A percentile compares a stretch with the other conserved stretches of the same genome.
These are phyloP conservation scores for Lingula anatina DNA, from an alignment of 2,888 invertebrate genomes.

Conservation along the genomic window DNA sequence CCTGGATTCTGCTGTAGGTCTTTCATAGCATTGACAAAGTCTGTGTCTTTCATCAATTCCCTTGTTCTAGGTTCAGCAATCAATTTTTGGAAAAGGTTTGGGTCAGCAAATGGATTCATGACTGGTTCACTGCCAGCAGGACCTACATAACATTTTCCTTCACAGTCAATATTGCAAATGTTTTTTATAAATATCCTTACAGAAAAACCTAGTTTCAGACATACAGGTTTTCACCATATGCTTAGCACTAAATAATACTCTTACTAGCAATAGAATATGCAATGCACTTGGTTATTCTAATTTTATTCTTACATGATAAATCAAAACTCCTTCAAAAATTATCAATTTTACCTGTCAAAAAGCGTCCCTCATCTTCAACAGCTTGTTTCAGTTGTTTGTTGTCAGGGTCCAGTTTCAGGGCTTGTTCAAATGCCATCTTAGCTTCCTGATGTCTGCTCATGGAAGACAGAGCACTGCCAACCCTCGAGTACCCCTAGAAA, in stretches of 20 bases:
- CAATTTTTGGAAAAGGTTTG: constrained; percentile 62
- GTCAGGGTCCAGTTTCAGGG: constrained; percentile 67
- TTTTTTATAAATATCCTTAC: constrained; percentile 1
- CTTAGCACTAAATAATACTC: background rate
- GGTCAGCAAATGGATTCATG: constrained; percentile 59
- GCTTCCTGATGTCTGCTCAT: constrained; percentile 72
- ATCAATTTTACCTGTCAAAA: constrained; percentile 19
- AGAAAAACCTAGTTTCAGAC: background rate
- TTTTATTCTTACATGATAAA: background rate
- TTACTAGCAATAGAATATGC: background rate
- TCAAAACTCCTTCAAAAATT: background rate
- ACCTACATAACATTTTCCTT: constrained; percentile 16
- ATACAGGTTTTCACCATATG: background rate
- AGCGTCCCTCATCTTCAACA: constrained; percentile 56
- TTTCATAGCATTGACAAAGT: constrained; percentile 61
- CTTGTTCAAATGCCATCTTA: constrained; percentile 68
- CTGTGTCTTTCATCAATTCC: constrained; percentile 69
- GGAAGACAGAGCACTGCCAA: constrained; percentile 79
- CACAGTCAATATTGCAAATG: background rate
- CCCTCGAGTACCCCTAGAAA: constrained; percentile 69
- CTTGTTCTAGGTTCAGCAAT: constrained; percentile 66
- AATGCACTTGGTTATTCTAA: background rate
- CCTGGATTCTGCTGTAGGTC: constrained; percentile 66
- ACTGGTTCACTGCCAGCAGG: constrained; percentile 26
- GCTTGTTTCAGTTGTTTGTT: constrained; percentile 69